Conservation (phyloP, 2,113 vertebrate genomes). For the Centropus unirufus region DNA sequence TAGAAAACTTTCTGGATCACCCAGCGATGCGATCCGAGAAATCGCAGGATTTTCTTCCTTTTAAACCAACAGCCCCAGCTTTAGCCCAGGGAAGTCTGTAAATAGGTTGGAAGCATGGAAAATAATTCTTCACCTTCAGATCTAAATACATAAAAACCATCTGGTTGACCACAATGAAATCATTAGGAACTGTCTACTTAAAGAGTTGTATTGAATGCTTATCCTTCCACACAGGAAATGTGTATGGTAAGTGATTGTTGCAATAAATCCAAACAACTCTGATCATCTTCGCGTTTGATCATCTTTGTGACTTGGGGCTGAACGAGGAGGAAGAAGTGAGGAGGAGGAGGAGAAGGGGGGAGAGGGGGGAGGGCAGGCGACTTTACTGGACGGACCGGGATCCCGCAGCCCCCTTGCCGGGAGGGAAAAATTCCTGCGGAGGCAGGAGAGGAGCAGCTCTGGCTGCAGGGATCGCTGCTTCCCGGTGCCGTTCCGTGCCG, state of each 20-base stretch:
- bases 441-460: background rate
- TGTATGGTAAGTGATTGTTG: conserved; percentile 72
- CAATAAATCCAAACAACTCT: conserved; percentile 71
- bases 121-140: conserved; percentile 74
- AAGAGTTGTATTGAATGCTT: conserved; percentile 68
- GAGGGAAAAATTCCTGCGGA: background rate
- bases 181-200: conserved; percentile 75
- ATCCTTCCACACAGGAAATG: conserved; percentile 75
- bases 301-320: conserved; percentile 32
- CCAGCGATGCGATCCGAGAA: conserved; percentile 32
- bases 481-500: no score
- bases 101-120: conserved; percentile 66
- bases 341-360: background rate
- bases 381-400: background rate
- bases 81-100: conserved; percentile 64
- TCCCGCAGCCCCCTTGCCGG: background rate
- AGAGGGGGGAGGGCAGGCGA: background rate
- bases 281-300: conserved; percentile 55
- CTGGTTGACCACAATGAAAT: conserved; percentile 76
- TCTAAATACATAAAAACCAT: conserved; percentile 70
- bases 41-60: conserved; percentile 44
- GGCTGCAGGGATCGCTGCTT: no score
- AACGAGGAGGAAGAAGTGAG: background rate
- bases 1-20: conserved; percentile 65
- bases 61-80: background rate